These are phyloP conservation scores for Heterocephalus glaber DNA, from an alignment of 2,113 vertebrate genomes.

Conservation along the genomic window DNA sequence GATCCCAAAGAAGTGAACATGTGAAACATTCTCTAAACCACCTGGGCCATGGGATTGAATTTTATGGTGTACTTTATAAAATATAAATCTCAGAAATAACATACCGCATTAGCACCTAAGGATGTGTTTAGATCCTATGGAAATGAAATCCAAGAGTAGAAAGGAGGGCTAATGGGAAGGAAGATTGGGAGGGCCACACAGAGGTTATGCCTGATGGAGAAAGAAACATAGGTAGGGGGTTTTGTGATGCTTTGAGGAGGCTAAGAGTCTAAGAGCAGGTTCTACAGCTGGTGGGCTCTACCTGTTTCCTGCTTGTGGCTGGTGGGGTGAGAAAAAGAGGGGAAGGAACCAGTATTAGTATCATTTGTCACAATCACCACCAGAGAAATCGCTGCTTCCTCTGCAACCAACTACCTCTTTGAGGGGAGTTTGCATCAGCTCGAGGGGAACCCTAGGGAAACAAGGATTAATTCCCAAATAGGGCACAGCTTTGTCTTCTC, in stretches of 20 bases:
- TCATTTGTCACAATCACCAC: neutral
- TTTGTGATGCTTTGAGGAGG: neutral
- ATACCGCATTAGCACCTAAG: constrained; percentile 80
- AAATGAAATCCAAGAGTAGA: constrained; percentile 31
- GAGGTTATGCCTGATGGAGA: neutral
- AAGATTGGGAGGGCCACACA: neutral
- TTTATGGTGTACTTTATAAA: constrained; percentile 86
- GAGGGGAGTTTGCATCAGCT: too few relatives aligned
- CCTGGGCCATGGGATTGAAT: constrained; percentile 82
- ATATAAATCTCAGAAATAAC: constrained; percentile 81
- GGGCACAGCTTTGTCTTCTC: neutral
- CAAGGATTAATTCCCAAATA: neutral
- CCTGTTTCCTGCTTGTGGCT: neutral
- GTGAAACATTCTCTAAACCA: constrained; percentile 79
- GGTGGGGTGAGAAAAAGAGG: too few relatives aligned
- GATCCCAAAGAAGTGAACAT: constrained; percentile 75
- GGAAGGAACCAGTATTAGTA: neutral
- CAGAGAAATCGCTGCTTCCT: neutral
- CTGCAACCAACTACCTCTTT: neutral
- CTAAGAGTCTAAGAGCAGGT: neutral
- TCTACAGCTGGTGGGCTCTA: neutral
- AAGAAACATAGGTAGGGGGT: neutral
- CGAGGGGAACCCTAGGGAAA: too few relatives aligned
- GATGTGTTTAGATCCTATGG: constrained; percentile 81
- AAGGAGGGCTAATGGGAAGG: neutral